Conservation (phyloP, 2,113 vertebrate species). For the Ailurus styani region DNA sequence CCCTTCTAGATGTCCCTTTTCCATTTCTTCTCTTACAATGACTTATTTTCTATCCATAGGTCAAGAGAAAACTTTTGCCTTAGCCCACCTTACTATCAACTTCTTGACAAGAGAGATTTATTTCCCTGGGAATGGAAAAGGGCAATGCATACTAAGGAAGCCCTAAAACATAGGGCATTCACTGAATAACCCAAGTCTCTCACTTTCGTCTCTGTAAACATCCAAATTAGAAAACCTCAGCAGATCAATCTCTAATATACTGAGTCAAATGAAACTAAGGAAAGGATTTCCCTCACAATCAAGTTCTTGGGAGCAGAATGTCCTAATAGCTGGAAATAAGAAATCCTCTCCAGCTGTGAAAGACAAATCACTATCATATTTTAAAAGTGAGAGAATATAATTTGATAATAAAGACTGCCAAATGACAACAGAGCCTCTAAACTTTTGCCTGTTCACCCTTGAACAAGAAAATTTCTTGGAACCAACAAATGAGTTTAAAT, state of each 20-base stretch:
- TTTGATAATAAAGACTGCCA: not conserved
- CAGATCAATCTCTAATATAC: not conserved
- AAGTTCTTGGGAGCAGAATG: not conserved
- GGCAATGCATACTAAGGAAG: constrained; percentile 47
- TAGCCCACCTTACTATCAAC: constrained; percentile 56
- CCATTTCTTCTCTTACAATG: constrained; percentile 63
- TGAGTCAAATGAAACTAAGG: not conserved
- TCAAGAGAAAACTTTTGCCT: constrained; percentile 65
- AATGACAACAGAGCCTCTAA: not conserved
- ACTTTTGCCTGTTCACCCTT: not conserved
- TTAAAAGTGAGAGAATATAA: not conserved
- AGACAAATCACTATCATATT: not conserved
- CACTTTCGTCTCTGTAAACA: not conserved
- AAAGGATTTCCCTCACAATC: not conserved
- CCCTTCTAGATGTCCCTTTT: constrained; percentile 46
- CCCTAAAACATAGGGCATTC: constrained; percentile 16
- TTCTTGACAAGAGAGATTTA: constrained; percentile 62
- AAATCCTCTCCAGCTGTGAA: not conserved
- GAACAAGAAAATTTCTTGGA: not conserved
- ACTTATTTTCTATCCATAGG: constrained; percentile 65
- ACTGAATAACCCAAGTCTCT: not conserved
- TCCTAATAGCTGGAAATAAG: not conserved
- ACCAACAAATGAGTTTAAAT: not conserved
- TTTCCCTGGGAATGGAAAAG: constrained; percentile 57
- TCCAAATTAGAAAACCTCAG: not conserved